phyloP scores from a whole-genome alignment of 2,888 invertebrate genomes.

The Phyllotreta cruciferae region DNA sequence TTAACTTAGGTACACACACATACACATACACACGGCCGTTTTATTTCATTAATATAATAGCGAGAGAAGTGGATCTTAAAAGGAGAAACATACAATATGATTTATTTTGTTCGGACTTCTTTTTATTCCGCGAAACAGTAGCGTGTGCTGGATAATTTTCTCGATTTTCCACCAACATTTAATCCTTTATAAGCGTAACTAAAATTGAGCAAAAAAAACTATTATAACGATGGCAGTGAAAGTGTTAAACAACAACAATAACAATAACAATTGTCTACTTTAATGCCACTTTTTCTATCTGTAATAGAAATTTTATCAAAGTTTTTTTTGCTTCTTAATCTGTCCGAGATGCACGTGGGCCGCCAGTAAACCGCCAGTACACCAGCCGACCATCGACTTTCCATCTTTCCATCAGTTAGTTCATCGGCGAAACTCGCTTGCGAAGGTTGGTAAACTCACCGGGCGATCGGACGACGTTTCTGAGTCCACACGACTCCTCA shows the following conservation, averaged over 20 bases:
- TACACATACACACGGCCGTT: constrained; percentile 28
- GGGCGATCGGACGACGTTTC: constrained; percentile 35
- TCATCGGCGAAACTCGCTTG: constrained; percentile 53
- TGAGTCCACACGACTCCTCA: constrained; percentile 41
- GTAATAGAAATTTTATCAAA: too few species aligned
- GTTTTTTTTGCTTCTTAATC: too few species aligned
- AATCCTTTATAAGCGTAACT: background rate
- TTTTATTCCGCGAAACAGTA: background rate
- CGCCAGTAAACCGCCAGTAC: constrained; percentile 27
- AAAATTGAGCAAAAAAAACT: background rate
- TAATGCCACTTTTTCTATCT: too few species aligned
- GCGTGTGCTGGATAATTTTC: constrained; percentile 6
- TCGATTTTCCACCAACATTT: constrained; percentile 4
- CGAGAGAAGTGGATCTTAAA: constrained; percentile 1
- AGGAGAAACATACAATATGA: background rate
- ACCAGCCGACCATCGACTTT: constrained; percentile 10
- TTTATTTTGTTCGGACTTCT: too few species aligned
- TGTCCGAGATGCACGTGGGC: too few species aligned
- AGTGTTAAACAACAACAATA: too few species aligned
- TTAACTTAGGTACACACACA: constrained; percentile 14
- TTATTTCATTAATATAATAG: constrained; percentile 43
- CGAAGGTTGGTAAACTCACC: constrained; percentile 42
- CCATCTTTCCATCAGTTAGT: constrained; percentile 41
- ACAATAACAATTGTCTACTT: too few species aligned
- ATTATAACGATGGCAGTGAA: too few species aligned